These are phyloP conservation scores for Hololepta plana DNA, from an alignment of 2,888 invertebrate genomes.

Conservation along the genomic window DNA sequence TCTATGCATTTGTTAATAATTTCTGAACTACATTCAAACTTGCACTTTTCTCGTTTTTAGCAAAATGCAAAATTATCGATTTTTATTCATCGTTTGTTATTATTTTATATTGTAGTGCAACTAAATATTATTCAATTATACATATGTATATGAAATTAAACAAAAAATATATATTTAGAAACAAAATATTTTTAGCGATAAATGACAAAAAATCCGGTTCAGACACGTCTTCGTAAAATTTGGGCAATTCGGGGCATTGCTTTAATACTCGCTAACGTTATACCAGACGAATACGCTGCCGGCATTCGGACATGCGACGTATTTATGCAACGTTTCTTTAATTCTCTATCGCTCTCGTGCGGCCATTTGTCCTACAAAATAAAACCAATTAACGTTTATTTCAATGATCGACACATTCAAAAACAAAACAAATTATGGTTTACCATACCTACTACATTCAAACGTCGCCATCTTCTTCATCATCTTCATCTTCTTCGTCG, in stretches of 20 bases:
- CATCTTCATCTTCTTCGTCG: constrained; percentile 40
- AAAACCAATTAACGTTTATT: background rate
- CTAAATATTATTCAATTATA: too few species aligned
- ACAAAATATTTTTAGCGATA: too few species aligned
- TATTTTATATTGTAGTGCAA: too few species aligned
- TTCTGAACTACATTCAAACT: too few species aligned
- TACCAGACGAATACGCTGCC: constrained; percentile 54
- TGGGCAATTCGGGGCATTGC: constrained; percentile 34
- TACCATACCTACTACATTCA: constrained; percentile 58
- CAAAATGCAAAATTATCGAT: too few species aligned
- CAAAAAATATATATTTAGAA: too few species aligned
- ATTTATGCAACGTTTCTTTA: constrained; percentile 25
- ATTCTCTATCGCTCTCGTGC: constrained; percentile 31
- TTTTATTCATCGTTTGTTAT: too few species aligned
- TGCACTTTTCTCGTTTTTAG: too few species aligned
- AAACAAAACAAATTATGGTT: constrained; percentile 2
- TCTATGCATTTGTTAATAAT: too few species aligned
- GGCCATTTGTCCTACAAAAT: constrained; percentile 53
- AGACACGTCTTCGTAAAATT: too few species aligned
- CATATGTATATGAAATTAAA: too few species aligned
- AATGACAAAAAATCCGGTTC: too few species aligned
- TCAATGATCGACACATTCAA: background rate
- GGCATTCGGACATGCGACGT: constrained; percentile 47
- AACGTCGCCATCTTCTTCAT: constrained; percentile 45
- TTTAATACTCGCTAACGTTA: constrained; percentile 45